Evolutionary conservation across 2,113 vertebrate species (phyloP).

Genomic region (Hypomesus transpacificus): DNA sequence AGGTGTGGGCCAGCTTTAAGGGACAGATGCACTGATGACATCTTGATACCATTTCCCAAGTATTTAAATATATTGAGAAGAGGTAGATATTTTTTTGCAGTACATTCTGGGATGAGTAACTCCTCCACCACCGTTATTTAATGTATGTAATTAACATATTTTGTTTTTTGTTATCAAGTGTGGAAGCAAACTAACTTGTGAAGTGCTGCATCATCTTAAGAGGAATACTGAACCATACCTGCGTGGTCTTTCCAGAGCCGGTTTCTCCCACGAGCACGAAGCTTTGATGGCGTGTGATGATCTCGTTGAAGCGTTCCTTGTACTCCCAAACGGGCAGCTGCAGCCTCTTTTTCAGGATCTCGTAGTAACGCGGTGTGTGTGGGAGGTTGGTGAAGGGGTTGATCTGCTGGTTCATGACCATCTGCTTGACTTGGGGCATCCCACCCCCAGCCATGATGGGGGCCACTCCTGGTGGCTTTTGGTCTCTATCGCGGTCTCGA

Average conservation of each 20-base stretch:
- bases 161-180: too few relatives aligned
- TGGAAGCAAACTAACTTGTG: too few relatives aligned
- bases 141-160: too few relatives aligned
- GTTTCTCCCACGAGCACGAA: slow-evolving; percentile 96
- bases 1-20: neutral
- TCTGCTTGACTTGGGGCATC: slow-evolving; percentile 72
- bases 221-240: slow-evolving; percentile 71
- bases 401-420: slow-evolving; percentile 81
- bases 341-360: slow-evolving; percentile 92
- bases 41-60: too few relatives aligned
- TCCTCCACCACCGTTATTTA: too few relatives aligned
- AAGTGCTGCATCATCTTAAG: too few relatives aligned
- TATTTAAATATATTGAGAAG: too few relatives aligned
- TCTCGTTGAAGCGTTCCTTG: slow-evolving; percentile 89
- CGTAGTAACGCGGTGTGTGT: slow-evolving; percentile 91
- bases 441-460: slow-evolving; percentile 66
- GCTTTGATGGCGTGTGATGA: slow-evolving; percentile 85
- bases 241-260: slow-evolving; percentile 96
- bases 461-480: slow-evolving; percentile 66
- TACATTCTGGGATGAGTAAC: too few relatives aligned
- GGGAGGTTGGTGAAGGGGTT: slow-evolving; percentile 95
- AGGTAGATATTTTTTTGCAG: too few relatives aligned
- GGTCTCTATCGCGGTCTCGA: slow-evolving; percentile 88
- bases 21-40: neutral
- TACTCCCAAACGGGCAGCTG: slow-evolving; percentile 96